Conservation (phyloP, 1,140 invertebrate genomes). For the Rhysida immarginata region DNA sequence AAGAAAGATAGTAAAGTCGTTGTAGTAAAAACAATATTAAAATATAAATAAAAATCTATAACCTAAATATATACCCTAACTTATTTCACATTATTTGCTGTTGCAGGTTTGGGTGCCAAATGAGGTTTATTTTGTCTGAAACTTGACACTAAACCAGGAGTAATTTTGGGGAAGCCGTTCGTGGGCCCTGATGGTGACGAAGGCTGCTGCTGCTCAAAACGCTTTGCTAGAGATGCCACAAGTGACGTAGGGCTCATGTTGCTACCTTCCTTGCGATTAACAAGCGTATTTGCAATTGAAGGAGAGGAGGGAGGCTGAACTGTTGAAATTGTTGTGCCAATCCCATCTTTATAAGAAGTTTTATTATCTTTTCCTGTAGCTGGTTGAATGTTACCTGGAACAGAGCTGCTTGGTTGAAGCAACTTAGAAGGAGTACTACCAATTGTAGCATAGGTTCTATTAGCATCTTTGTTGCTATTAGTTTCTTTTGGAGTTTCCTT, state of each 20-base stretch:
- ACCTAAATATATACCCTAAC: too few relatives aligned
- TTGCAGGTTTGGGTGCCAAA: not conserved
- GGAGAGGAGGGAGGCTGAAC: not conserved
- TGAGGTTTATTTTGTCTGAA: not conserved
- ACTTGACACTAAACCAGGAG: not conserved
- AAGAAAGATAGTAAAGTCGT: too few relatives aligned
- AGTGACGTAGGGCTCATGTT: not conserved
- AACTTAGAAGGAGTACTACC: not conserved
- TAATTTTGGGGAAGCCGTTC: not conserved
- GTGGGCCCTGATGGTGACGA: not conserved
- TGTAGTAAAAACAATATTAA: too few relatives aligned
- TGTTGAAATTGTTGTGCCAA: not conserved
- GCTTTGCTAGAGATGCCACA: conserved; percentile 4
- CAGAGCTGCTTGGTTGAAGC: too few relatives aligned
- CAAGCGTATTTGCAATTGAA: not conserved
- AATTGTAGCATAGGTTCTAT: not conserved
- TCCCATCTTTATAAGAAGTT: too few relatives aligned
- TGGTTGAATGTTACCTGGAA: not conserved
- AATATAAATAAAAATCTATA: too few relatives aligned
- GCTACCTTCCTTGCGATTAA: not conserved
- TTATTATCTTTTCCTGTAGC: not conserved
- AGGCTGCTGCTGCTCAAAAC: not conserved
- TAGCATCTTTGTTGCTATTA: not conserved
- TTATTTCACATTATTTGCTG: too few relatives aligned
- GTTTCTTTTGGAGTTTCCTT: not conserved